Conservation (phyloP, 2,888 invertebrate species). For the Hemaris fuciformis region DNA sequence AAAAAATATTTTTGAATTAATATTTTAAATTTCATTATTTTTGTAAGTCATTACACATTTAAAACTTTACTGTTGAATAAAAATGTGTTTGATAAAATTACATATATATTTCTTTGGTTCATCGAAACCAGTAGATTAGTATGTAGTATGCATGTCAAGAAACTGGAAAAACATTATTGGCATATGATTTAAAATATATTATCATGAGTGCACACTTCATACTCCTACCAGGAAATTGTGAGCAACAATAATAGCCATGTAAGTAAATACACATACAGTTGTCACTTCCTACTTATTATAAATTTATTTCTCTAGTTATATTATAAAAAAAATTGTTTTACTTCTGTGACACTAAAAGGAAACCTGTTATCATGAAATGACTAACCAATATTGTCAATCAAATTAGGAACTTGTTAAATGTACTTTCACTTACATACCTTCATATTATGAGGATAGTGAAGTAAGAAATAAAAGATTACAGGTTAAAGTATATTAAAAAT, state of each 20-base stretch:
- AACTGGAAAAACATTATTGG: not conserved
- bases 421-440: not conserved
- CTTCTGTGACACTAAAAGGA: not conserved
- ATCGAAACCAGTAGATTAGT: no score
- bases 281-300: not conserved
- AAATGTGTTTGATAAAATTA: no score
- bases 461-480: not conserved
- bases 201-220: not conserved
- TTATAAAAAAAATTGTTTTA: not conserved
- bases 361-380: not conserved
- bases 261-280: not conserved
- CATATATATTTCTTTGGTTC: no score
- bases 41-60: no score
- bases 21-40: no score
- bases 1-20: not conserved
- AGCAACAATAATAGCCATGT: not conserved
- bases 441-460: not conserved
- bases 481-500: not conserved
- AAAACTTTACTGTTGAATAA: no score
- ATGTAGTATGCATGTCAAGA: no score
- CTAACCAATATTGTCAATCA: not conserved
- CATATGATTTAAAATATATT: not conserved
- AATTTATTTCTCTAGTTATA: not conserved
- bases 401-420: not conserved
- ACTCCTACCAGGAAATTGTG: not conserved